phyloP scores from a whole-genome alignment of 2,797 vertebrate species.

The Acanthornis magna region DNA sequence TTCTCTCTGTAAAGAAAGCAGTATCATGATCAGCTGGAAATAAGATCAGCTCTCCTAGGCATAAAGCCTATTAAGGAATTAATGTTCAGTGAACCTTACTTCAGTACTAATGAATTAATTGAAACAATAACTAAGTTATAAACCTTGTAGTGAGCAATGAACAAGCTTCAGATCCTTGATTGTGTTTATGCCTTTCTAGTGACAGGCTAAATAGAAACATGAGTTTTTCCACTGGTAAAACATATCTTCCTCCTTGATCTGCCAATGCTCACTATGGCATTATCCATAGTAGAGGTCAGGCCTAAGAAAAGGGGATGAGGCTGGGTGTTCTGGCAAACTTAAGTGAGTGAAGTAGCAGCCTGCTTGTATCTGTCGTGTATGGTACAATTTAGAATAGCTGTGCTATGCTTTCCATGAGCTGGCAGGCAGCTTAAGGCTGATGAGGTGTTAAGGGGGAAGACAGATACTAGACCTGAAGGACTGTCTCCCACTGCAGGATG shows the following conservation, averaged over 20 bases:
- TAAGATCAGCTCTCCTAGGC: neutral
- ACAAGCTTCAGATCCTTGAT: neutral
- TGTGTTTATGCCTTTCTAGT: neutral
- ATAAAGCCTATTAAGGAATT: constrained; percentile 29
- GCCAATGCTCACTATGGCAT: neutral
- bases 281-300: fast-evolving
- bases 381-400: neutral
- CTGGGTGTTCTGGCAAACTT: neutral
- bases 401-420: neutral
- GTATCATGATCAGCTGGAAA: neutral
- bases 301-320: neutral
- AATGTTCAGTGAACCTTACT: constrained; percentile 8
- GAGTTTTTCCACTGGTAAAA: neutral
- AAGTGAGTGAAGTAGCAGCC: neutral
- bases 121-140: constrained; percentile 16
- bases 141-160: neutral
- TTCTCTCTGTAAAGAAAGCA: neutral
- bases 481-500: neutral
- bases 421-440: neutral
- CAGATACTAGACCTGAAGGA: neutral
- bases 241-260: neutral
- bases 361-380: neutral
- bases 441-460: neutral
- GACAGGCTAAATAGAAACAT: neutral
- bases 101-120: constrained; percentile 36